Evolutionary conservation across 2,888 invertebrate species (phyloP).

Genomic region (Perdita meconis): DNA sequence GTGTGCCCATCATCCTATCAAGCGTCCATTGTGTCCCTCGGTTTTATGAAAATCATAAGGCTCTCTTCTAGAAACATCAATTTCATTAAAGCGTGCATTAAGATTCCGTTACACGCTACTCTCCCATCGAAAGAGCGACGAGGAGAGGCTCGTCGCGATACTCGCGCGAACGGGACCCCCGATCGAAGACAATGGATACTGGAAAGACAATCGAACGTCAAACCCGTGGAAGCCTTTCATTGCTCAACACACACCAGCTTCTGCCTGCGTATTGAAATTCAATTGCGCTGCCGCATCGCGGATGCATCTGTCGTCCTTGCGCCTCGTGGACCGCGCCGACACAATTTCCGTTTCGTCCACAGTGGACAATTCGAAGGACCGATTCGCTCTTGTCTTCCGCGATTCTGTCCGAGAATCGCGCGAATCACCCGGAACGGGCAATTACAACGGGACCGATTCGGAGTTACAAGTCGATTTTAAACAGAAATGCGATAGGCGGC

Average conservation of each 20-base stretch:
- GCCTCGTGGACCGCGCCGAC: conserved; percentile 60
- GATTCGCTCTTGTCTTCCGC: conserved; percentile 41
- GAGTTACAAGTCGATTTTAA: too few species aligned
- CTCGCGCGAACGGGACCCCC: conserved; percentile 50
- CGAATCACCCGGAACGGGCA: conserved; percentile 37
- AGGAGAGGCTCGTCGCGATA: conserved; percentile 27
- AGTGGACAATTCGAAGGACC: conserved; percentile 54
- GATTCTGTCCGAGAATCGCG: conserved; percentile 8
- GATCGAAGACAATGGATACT: conserved; percentile 66
- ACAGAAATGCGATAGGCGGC: too few species aligned
- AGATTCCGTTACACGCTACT: conserved; percentile 50
- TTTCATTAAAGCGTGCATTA: conserved; percentile 25
- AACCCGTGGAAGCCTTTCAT: conserved; percentile 71
- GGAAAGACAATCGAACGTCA: conserved; percentile 70
- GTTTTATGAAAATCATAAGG: background rate
- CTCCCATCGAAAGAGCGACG: background rate
- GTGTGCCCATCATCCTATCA: background rate
- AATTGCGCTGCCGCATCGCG: conserved; percentile 64
- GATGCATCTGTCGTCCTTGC: conserved; percentile 60
- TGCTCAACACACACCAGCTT: conserved; percentile 56
- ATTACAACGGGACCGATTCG: too few species aligned
- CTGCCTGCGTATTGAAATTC: conserved; percentile 73
- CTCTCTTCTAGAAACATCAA: too few species aligned
- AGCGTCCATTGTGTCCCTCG: background rate
- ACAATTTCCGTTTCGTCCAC: conserved; percentile 66